A percentile compares a stretch with the other conserved stretches of the same genome.
These are phyloP conservation scores for Heliothis virescens DNA, from an alignment of 1,140 invertebrate genomes.

Conservation along the genomic window DNA sequence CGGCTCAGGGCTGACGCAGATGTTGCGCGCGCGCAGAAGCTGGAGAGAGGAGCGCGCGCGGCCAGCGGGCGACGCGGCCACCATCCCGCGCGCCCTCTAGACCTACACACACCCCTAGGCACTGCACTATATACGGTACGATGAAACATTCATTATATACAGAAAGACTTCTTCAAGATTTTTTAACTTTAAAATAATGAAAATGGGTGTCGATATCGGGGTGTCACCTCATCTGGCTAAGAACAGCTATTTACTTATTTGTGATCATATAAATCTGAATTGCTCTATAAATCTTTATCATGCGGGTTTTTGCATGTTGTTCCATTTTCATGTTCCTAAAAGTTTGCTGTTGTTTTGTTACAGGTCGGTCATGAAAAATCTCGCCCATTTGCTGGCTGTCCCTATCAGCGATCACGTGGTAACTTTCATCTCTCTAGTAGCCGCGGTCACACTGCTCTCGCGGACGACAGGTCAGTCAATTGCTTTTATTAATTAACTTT, in stretches of 20 bases:
- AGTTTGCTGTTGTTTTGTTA: conserved; percentile 52
- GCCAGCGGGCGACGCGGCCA: conserved; percentile 73
- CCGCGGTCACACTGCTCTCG: conserved; percentile 83
- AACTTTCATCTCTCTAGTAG: conserved; percentile 81
- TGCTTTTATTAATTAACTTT: background rate
- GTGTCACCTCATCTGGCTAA: too few species aligned
- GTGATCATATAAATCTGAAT: too few species aligned
- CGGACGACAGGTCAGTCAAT: conserved; percentile 74
- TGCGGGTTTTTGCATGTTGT: too few species aligned
- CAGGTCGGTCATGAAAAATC: conserved; percentile 87
- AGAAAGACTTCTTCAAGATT: background rate
- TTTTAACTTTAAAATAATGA: background rate
- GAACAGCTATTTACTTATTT: too few species aligned
- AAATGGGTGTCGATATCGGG: too few species aligned
- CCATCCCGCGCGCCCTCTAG: conserved; percentile 76
- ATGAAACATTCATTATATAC: background rate
- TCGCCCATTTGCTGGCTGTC: conserved; percentile 85
- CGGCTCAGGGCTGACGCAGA: conserved; percentile 72
- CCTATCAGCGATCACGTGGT: conserved; percentile 86
- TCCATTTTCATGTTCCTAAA: too few species aligned
- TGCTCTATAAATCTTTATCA: too few species aligned
- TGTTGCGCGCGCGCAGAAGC: conserved; percentile 73
- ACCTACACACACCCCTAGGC: conserved; percentile 63
- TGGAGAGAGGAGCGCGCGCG: conserved; percentile 77
- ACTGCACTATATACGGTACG: conserved; percentile 79